Conservation (phyloP, 1,140 invertebrate species). For the Eupristina koningsbergeri region DNA sequence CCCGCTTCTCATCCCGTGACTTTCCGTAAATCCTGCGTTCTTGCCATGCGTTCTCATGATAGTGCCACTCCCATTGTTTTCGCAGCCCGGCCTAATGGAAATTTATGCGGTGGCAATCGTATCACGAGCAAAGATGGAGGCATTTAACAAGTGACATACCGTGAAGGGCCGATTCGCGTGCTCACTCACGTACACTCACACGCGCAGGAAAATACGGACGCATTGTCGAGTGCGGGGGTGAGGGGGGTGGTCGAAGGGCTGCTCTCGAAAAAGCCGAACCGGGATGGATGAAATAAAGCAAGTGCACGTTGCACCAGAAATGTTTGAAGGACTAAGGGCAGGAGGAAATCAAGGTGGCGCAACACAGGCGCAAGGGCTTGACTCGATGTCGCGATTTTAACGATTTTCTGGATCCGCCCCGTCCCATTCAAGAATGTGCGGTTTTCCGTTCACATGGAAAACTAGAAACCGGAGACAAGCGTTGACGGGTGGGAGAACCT, state of each 20-base stretch:
- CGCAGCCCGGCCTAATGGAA: constrained; percentile 47
- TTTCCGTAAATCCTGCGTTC: constrained; percentile 49
- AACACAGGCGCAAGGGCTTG: neutral
- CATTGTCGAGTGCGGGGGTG: too few relatives aligned
- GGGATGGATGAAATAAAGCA: constrained; percentile 1
- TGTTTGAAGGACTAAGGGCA: too few relatives aligned
- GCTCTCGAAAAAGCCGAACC: neutral
- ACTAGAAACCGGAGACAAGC: neutral
- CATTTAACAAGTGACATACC: constrained; percentile 42
- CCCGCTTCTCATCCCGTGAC: neutral
- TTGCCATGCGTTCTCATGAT: constrained; percentile 46
- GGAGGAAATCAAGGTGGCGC: neutral
- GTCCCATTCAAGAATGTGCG: constrained; percentile 6
- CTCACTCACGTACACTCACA: neutral
- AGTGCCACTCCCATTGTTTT: constrained; percentile 51
- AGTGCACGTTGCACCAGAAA: neutral
- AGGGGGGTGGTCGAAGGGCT: neutral
- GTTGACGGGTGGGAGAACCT: neutral
- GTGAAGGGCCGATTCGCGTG: constrained; percentile 18
- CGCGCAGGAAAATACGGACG: neutral
- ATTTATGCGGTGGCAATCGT: constrained; percentile 49
- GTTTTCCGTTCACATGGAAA: constrained; percentile 7
- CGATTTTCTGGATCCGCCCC: neutral
- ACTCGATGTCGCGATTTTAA: constrained; percentile 5
- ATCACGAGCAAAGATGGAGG: constrained; percentile 23